These are phyloP conservation scores for Iguana delicatissima DNA, from an alignment of 2,797 vertebrate genomes.

Conservation along the genomic window DNA sequence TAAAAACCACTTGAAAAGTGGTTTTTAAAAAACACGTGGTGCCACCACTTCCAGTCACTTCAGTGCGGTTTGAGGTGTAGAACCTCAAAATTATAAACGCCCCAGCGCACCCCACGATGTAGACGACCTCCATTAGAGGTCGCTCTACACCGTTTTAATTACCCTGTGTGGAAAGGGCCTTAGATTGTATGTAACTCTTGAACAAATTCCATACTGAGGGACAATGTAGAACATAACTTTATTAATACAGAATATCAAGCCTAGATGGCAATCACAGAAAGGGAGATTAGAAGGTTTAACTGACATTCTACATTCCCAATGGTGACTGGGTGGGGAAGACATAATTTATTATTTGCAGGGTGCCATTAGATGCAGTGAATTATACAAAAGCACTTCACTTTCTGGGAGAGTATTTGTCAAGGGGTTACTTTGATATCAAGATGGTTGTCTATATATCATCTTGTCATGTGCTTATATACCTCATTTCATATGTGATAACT, in stretches of 20 bases:
- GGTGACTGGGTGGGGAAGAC: background rate
- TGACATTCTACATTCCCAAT: slow-evolving; percentile 2
- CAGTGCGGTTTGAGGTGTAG: too few relatives aligned
- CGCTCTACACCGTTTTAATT: too few relatives aligned
- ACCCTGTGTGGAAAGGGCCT: too few relatives aligned
- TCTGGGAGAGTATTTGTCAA: background rate
- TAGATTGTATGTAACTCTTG: background rate
- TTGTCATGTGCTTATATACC: background rate
- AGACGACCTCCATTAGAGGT: too few relatives aligned
- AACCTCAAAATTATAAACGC: too few relatives aligned
- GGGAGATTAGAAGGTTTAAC: background rate
- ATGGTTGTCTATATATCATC: background rate
- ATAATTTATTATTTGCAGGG: slow-evolving; percentile 14
- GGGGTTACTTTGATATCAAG: background rate
- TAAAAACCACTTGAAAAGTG: too few relatives aligned
- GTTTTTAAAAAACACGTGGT: too few relatives aligned
- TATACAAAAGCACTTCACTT: slow-evolving; percentile 7
- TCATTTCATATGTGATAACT: background rate
- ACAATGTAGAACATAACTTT: slow-evolving; percentile 15
- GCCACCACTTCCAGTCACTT: too few relatives aligned
- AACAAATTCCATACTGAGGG: background rate
- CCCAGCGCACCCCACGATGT: too few relatives aligned
- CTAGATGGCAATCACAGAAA: background rate
- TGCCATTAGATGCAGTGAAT: background rate
- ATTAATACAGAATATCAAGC: background rate